Base-by-base conservation (phyloP, 2,113 vertebrate genomes). In the Ammospiza nelsoni region DNA sequence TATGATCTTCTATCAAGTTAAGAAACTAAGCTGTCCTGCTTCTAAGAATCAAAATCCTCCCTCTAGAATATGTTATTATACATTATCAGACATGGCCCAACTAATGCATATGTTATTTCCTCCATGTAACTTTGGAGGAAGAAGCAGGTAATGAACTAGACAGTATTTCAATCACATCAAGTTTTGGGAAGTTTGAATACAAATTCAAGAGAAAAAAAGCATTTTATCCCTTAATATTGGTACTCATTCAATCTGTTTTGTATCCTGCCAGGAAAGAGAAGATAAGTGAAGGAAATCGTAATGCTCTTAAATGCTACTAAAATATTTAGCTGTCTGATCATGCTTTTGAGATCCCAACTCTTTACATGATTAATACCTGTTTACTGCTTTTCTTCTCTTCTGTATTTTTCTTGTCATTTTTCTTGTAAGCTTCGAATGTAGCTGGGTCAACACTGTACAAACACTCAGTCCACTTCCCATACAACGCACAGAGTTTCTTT, bases 381-480 rank as follows among this genome's bases (percentile, higher is more conserved):
- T 99, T 99, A 96, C 93, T 97, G 82, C 96, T 98, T 96, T 99
- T 99, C 97, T 99, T 99, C 63, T 99, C 99, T 41, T 99, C 99
- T 7, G 98, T 69, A 68, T 94, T 98, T 95, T 98, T 99, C 97
- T 98, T 99, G 95, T 99, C 99, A 2, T 98, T 98, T 94, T 99
- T 99, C 96, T 99, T 99, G 98, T 99, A 98, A 87, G 98, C 97
- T 5, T 99, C 99, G 1, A 99, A 99, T 3, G 97, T 94, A 41
- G 97, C 97, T 5, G 98, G 96, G 93, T 99, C 99, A 25, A 99
- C 98, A 8, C 98, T 98, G 96, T 99, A 99, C 37, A 99, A 96
- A 89, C 99, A 99, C 91, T 99, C 99, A 0, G 99, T 99, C 99
- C 99, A 99, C 94, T 99, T 99, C 74, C 99, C 99, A 29, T 99